A percentile compares a stretch with the other conserved stretches of the same genome.
These are phyloP conservation scores for Stegophylla sp. DNA, from an alignment of 2,888 invertebrate genomes.

Conservation along the genomic window DNA sequence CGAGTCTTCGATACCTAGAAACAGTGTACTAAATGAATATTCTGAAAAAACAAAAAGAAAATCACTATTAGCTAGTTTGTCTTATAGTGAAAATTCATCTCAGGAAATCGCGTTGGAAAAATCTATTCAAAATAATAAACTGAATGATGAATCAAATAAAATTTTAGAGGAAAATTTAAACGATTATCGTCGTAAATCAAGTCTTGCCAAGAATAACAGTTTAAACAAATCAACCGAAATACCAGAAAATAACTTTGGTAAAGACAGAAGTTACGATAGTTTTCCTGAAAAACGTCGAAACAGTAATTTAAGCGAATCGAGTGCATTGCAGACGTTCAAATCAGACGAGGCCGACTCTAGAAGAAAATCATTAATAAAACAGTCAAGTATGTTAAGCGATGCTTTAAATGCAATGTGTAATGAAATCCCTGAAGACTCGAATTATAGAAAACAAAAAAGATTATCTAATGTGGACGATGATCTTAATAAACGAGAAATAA, in stretches of 20 bases:
- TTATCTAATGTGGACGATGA: constrained; percentile 2
- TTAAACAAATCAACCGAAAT: not conserved
- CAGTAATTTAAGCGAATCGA: not conserved
- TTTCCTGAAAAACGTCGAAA: not conserved
- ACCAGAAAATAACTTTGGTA: not conserved
- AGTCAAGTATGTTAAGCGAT: constrained; percentile 44
- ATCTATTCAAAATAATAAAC: not conserved
- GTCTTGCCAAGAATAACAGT: not conserved
- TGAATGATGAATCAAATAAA: not conserved
- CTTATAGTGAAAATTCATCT: not conserved
- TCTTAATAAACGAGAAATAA: not conserved
- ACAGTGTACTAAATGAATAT: not conserved
- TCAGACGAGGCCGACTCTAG: constrained; percentile 1
- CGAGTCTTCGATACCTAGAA: not conserved
- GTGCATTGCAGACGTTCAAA: not conserved
- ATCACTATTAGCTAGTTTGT: not conserved
- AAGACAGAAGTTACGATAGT: too few relatives aligned
- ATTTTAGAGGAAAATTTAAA: not conserved
- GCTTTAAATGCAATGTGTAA: constrained; percentile 25
- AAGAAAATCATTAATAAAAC: constrained; percentile 46
- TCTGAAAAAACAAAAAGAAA: not conserved
- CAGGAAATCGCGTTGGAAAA: not conserved
- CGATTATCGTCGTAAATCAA: not conserved
- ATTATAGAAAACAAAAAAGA: constrained; percentile 13
- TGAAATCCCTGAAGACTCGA: not conserved